Evolutionary conservation across 2,888 invertebrate genomes (phyloP), one percentile per base, ranked within the genome.

Genomic region (Perdita meconis): DNA sequence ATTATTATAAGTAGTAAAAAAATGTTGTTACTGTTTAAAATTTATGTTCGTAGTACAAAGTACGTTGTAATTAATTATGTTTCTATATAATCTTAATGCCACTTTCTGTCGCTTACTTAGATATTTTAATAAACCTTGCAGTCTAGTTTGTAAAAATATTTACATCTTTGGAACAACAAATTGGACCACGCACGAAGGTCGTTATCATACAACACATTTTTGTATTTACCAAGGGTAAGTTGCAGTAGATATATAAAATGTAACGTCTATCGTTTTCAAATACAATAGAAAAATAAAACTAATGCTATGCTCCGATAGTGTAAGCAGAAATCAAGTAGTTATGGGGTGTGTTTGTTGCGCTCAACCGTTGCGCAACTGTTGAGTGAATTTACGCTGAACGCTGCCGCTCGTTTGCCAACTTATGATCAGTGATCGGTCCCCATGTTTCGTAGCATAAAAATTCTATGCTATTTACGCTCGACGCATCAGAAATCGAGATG

Each of bases 1-100:
- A 88, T 79, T 91, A 78, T 75, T 88, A 66, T 90, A 87, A 86
- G 55, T 72, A 80, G 38, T 80, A 47, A 67, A 50, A 76, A 44
- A 47, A 40, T 74, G 47, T 63, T 70, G 36, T 50, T 82, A 70
- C 63, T 83, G 55, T 69, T 66, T 70, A 34, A 78, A 78, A 71
- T 60, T 67, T 70, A 66, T 77, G 59, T 74, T 57, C 36, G 61
- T 66, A 55, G 64, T 60, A 65, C 36, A 57, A 73, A 65, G 51
- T 64, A 69, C 51, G 24, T 22, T 69, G 40, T 24, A 51, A 60
- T 60, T 40, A 75, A 57, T 24, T 44, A 66, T 24, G 42, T 76
- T 78, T 51, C 51, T 68, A 72, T 75, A 61, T 68, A 70, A 61
- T 16, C 56, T 78, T 82, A 74, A 76, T 78, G 68, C 70, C 75